Base-by-base conservation (phyloP, 2,888 invertebrate species). In the Parnassius mnemosyne region DNA sequence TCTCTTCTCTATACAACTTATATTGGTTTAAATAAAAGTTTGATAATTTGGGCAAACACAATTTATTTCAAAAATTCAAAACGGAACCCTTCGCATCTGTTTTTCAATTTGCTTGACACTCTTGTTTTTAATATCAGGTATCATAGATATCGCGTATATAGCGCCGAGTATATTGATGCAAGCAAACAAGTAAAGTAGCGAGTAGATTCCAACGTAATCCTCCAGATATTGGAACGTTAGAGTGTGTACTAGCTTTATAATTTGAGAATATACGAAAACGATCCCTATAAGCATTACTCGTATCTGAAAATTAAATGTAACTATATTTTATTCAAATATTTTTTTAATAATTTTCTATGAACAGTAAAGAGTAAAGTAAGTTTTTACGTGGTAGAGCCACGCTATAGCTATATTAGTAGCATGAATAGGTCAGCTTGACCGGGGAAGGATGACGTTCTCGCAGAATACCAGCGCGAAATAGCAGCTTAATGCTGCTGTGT, bases 101-200 rank as follows among this genome's bases (percentile, higher is more conserved):
- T 71, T 81, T 53, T 89, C 89, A 20, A 90, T 84, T 51, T 85
- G 81, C 67, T 68, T 81, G 0, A 82, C 73, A 57, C 66, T 82
- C 57, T 77, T 84, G 16, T 74, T 71, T 13, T 73, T 84, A 10
- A 85, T 70, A 5, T 76, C 70, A 0, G 89, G 89, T 9, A 87
- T 63, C 1, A 69, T 76, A 3, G 84, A 83, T 3, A 87, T 55
- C 0, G 80, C 68, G 73, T 88, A 89, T 65, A 89, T 83, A 1
- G 79, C 83, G 0, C 83, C 87, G 61, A 79, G 81, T 50, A 89
- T 64, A 75, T 87, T 89, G 20, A 89, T 66, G 61, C 79, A 65
- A 0, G 87, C 80, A 60, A 85, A 90, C 66, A 89, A 74, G 65
- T 87, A 89, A 54, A 87, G 77, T 10, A 84, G 65, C 0, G 83